Conservation (phyloP, 2,113 vertebrate genomes). For the Taurulus bubalis region DNA sequence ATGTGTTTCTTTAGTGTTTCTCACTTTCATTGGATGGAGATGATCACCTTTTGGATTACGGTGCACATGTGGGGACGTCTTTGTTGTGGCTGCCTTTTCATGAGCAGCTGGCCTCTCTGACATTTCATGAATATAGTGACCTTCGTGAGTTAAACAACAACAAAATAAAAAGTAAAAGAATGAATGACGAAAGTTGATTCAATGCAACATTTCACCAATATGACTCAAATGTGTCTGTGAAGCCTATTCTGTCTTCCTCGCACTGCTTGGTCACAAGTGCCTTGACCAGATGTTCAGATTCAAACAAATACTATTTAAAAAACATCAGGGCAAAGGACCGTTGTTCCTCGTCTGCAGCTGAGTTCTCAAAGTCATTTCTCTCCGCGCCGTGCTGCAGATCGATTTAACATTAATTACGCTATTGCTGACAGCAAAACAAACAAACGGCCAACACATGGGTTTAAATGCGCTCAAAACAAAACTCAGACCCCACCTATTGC, state of each 20-base stretch:
- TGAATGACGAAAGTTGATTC: neutral
- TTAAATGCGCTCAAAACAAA: neutral
- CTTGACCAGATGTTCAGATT: neutral
- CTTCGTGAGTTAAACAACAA: neutral
- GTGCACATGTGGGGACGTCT: neutral
- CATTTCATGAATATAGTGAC: neutral
- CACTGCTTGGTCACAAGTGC: neutral
- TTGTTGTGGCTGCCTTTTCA: neutral
- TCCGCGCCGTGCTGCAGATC: neutral
- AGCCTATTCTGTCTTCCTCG: neutral
- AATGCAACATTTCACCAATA: constrained; percentile 1
- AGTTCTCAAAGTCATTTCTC: neutral
- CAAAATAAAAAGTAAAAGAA: too few species aligned
- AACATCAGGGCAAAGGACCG: neutral
- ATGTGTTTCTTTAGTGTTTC: neutral
- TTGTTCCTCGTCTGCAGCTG: neutral
- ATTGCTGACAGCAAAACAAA: neutral
- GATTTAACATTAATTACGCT: neutral
- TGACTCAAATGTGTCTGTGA: neutral
- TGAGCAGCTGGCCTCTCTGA: neutral
- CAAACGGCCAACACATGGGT: neutral
- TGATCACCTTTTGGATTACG: neutral
- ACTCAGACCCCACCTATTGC: neutral
- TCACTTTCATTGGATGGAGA: neutral
- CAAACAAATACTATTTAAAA: neutral